Percentiles rank a stretch among this genome's conserved stretches.
phyloP scores from a whole-genome alignment of 2,797 vertebrate species.

The Sebastes umbrosus region DNA sequence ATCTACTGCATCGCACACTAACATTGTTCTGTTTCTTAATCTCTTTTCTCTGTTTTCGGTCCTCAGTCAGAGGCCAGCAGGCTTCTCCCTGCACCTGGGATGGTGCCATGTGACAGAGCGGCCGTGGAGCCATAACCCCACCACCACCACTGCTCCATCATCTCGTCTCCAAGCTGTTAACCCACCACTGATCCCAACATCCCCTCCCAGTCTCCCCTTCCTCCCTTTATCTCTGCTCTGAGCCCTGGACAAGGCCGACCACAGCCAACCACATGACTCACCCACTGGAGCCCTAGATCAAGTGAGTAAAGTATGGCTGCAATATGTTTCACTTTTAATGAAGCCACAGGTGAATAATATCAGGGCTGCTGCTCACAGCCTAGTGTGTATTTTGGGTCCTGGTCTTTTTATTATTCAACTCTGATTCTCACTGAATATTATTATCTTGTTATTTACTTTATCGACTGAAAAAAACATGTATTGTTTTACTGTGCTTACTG shows the following conservation, averaged over 20 bases:
- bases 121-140: slow-evolving; percentile 73
- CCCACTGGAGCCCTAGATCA: slow-evolving; percentile 74
- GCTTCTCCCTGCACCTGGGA: slow-evolving; percentile 71
- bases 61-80: slow-evolving; percentile 50
- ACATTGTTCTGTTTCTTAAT: not conserved
- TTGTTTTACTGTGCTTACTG: not conserved
- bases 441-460: not conserved
- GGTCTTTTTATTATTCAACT: not conserved
- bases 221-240: slow-evolving; percentile 40
- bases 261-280: slow-evolving; percentile 79
- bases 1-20: not conserved
- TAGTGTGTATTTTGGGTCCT: not conserved
- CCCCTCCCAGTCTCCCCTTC: not conserved
- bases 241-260: slow-evolving; percentile 66
- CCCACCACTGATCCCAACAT: slow-evolving; percentile 22
- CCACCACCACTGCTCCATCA: slow-evolving; percentile 34
- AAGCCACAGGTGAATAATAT: not conserved
- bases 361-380: not conserved
- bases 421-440: not conserved
- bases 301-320: slow-evolving; percentile 58
- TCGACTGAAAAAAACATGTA: not conserved
- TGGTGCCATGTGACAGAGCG: slow-evolving; percentile 78
- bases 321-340: not conserved
- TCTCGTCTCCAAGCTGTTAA: slow-evolving; percentile 21
- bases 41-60: not conserved